Evolutionary conservation across 2,797 vertebrate genomes (phyloP).

Genomic region (Danio albolineatus): DNA sequence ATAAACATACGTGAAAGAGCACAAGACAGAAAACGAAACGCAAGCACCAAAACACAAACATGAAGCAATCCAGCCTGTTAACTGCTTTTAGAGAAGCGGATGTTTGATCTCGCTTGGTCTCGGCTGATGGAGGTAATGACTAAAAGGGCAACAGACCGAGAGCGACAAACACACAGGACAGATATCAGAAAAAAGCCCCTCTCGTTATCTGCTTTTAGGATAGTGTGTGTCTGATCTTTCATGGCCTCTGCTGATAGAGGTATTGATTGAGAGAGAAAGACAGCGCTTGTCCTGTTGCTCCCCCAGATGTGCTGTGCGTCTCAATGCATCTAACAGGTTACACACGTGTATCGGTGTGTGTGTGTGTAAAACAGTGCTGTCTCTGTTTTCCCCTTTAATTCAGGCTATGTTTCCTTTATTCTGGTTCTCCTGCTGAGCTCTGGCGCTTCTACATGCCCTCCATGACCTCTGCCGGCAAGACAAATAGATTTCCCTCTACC

Average conservation of each 20-base stretch:
- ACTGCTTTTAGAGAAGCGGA: slow-evolving; percentile 38
- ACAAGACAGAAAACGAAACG: background rate
- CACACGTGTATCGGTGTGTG: background rate
- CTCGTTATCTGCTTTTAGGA: slow-evolving; percentile 40
- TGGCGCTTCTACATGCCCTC: slow-evolving; percentile 35
- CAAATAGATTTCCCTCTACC: slow-evolving; percentile 45
- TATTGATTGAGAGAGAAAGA: slow-evolving; percentile 39
- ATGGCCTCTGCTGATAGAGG: slow-evolving; percentile 33
- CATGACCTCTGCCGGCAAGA: slow-evolving; percentile 41
- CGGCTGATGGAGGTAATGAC: slow-evolving; percentile 48
- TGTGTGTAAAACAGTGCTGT: background rate
- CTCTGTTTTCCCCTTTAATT: slow-evolving; percentile 12
- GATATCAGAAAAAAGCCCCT: slow-evolving; percentile 26
- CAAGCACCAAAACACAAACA: background rate
- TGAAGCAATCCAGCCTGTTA: slow-evolving; percentile 38
- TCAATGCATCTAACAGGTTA: slow-evolving; percentile 19
- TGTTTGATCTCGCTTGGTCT: slow-evolving; percentile 37
- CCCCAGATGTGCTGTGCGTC: slow-evolving; percentile 3
- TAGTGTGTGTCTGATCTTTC: slow-evolving; percentile 32
- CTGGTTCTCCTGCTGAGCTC: slow-evolving; percentile 25
- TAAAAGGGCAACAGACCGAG: slow-evolving; percentile 41
- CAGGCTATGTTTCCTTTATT: slow-evolving; percentile 34
- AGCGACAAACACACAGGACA: slow-evolving; percentile 8
- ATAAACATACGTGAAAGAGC: background rate
- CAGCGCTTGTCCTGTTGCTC: slow-evolving; percentile 3